phyloP scores from a whole-genome alignment of 2,888 invertebrate genomes.

The Smittia aterrima region DNA sequence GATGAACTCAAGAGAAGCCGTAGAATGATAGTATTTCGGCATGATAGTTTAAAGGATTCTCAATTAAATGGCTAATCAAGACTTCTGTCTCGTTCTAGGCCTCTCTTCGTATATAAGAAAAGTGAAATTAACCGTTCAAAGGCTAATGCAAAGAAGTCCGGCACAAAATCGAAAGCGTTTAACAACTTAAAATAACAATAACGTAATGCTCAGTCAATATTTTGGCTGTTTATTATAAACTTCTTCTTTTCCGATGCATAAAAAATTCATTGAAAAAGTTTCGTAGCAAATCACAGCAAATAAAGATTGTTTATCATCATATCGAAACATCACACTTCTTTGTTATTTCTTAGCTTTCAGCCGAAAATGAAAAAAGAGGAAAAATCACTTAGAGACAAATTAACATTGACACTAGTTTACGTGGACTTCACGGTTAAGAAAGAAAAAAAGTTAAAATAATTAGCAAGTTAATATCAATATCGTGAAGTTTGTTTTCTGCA shows the following conservation, averaged over 20 bases:
- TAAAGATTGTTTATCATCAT: neutral
- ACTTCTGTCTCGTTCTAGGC: neutral
- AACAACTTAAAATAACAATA: neutral
- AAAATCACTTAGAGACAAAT: neutral
- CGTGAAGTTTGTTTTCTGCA: too few relatives aligned
- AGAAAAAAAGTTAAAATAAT: too few relatives aligned
- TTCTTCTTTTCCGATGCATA: neutral
- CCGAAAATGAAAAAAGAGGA: neutral
- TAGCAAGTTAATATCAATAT: too few relatives aligned
- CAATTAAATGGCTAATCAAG: neutral
- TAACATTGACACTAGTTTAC: conserved; percentile 21
- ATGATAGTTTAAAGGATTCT: neutral
- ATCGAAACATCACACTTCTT: neutral
- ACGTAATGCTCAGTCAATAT: neutral
- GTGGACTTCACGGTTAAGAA: conserved; percentile 10
- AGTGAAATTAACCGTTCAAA: conserved; percentile 6
- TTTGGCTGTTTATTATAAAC: neutral
- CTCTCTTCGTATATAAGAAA: conserved; percentile 19
- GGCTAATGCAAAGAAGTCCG: neutral
- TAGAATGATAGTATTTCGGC: conserved; percentile 33
- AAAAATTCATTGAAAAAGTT: neutral
- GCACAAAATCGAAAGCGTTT: neutral
- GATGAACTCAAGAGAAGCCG: neutral
- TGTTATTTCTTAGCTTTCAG: neutral
- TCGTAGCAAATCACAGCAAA: neutral